Conservation (phyloP, 35 echinoderm and acorn worm genomes). For the Strongylocentrotus purpuratus region DNA sequence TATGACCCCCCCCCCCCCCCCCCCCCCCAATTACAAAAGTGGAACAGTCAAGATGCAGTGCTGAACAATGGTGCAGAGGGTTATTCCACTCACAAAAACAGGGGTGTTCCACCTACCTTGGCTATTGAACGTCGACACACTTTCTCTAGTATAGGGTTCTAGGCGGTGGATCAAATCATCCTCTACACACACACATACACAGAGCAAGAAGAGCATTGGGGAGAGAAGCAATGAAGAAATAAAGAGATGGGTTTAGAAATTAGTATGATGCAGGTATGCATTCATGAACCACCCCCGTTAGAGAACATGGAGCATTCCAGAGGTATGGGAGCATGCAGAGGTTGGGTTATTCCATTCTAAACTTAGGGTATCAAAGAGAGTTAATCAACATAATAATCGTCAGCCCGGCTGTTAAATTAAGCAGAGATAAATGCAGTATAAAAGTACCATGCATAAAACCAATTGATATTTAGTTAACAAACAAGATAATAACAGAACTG, state of each 20-base stretch:
- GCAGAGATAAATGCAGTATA: neutral
- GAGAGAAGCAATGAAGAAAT: constrained; percentile 14
- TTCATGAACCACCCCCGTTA: neutral
- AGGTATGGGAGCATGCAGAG: neutral
- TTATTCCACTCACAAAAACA: neutral
- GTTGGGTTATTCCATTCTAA: neutral
- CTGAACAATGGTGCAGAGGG: neutral
- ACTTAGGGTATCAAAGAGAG: neutral
- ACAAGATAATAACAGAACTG: neutral
- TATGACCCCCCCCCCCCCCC: neutral
- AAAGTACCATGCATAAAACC: neutral
- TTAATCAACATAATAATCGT: neutral
- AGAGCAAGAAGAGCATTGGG: neutral
- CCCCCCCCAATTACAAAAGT: neutral
- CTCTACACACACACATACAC: constrained; percentile 16
- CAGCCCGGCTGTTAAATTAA: neutral
- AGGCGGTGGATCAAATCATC: constrained; percentile 20
- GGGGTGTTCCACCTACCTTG: neutral
- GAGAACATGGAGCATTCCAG: neutral
- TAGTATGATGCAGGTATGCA: neutral
- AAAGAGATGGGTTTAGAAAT: neutral
- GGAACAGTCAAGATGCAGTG: neutral
- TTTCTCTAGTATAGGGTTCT: constrained; percentile 31
- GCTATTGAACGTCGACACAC: neutral
- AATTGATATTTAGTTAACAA: neutral